Evolutionary conservation across 1,140 invertebrate genomes (phyloP).

Genomic region (Drosophila murphyi): DNA sequence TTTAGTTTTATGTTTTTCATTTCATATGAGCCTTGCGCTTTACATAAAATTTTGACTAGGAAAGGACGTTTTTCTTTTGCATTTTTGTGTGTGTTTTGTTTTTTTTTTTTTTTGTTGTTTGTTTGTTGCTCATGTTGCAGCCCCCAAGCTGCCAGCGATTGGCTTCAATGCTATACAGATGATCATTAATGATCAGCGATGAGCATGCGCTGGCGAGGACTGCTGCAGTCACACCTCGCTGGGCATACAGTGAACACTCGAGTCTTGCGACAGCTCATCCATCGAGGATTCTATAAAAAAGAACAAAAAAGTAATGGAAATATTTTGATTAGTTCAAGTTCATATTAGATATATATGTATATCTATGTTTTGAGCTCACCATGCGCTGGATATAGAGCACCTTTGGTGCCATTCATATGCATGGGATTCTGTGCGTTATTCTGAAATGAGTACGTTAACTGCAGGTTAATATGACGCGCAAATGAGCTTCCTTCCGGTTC

Average conservation of each 20-base stretch:
- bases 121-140: conserved; percentile 6
- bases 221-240: conserved; percentile 88
- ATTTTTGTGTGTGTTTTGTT: conserved; percentile 20
- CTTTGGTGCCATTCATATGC: conserved; percentile 85
- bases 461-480: conserved; percentile 92
- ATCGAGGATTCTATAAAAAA: conserved; percentile 89
- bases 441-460: conserved; percentile 93
- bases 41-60: conserved; percentile 83
- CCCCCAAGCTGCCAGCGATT: conserved; percentile 5
- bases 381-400: conserved; percentile 77
- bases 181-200: conserved; percentile 48
- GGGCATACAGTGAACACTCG: conserved; percentile 91
- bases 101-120: neutral
- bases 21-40: conserved; percentile 49
- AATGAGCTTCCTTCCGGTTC: conserved; percentile 86
- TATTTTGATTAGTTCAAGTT: too few species aligned
- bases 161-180: neutral
- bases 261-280: conserved; percentile 92
- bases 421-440: conserved; percentile 89
- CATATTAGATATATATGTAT: too few species aligned
- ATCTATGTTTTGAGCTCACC: conserved; percentile 52
- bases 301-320: neutral
- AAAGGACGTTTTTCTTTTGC: conserved; percentile 71
- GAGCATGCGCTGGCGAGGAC: conserved; percentile 68
- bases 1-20: conserved; percentile 23